A percentile compares a stretch with the other conserved stretches of the same genome.
phyloP scores from a whole-genome alignment of 2,797 vertebrate species.

The Acanthis flammea region DNA sequence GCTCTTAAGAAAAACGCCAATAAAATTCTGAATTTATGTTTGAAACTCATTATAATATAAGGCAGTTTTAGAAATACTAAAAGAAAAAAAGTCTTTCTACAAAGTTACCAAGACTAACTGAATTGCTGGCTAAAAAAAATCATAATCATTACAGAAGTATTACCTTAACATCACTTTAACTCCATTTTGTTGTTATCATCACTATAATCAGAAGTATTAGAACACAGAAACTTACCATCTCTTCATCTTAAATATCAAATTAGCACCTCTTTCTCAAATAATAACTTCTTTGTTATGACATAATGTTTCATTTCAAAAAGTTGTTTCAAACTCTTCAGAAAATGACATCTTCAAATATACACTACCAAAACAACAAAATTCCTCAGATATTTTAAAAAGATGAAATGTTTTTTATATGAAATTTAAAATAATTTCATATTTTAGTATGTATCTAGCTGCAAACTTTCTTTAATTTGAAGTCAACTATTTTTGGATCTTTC shows the following conservation, averaged over 20 bases:
- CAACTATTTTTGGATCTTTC: background rate
- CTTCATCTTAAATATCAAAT: constrained; percentile 3
- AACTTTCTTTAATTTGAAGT: background rate
- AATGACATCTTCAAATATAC: background rate
- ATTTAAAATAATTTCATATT: background rate
- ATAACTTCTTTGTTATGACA: background rate
- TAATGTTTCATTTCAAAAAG: background rate
- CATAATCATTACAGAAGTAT: background rate
- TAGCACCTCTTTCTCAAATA: background rate
- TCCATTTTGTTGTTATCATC: background rate
- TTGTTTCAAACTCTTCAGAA: background rate
- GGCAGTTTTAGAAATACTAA: background rate
- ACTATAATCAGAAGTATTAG: background rate
- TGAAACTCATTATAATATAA: background rate
- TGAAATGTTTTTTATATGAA: background rate
- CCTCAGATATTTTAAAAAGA: background rate
- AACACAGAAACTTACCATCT: background rate
- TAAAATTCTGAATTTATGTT: background rate
- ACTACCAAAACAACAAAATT: background rate
- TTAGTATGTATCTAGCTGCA: background rate
- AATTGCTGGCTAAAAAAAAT: background rate
- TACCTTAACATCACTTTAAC: background rate
- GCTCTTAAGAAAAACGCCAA: background rate
- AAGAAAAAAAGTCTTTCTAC: background rate
- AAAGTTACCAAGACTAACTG: background rate